Percentiles rank a stretch among this genome's conserved stretches.
Evolutionary conservation across 2,797 vertebrate genomes (phyloP).

Genomic region (Smutsia gigantea): DNA sequence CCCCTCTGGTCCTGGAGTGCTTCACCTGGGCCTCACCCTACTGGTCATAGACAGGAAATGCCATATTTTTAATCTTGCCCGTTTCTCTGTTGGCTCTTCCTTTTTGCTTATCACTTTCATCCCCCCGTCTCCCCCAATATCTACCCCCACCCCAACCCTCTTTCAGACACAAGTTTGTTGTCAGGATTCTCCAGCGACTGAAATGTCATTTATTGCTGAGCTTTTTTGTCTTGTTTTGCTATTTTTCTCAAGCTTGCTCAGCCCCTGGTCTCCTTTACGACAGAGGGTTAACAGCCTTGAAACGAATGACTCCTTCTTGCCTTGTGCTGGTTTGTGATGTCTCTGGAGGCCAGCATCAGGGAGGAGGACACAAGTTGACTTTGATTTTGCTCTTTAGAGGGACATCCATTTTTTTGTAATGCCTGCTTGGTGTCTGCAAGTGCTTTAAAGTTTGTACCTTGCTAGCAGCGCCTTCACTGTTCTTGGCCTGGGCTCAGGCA

Average conservation of each 20-base stretch:
- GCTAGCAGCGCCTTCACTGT: neutral
- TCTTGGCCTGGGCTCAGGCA: neutral
- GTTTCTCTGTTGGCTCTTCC: slow-evolving; percentile 43
- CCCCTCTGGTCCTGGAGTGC: neutral
- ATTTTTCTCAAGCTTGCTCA: neutral
- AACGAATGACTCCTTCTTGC: slow-evolving; percentile 42
- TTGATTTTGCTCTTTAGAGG: neutral
- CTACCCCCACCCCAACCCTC: neutral
- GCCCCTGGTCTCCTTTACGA: neutral
- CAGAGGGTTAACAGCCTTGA: slow-evolving; percentile 22
- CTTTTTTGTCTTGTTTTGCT: neutral
- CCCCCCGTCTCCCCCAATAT: neutral
- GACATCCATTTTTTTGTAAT: neutral
- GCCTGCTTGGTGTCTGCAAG: neutral
- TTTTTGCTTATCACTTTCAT: neutral
- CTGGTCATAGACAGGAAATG: neutral
- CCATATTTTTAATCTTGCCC: neutral
- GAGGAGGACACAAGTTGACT: neutral
- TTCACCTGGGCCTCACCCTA: slow-evolving; percentile 62
- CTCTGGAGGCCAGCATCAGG: neutral
- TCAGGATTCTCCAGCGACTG: neutral
- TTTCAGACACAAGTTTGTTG: neutral
- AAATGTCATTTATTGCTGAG: slow-evolving; percentile 33
- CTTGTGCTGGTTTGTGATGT: neutral
- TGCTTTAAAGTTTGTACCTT: neutral